Base-by-base conservation (phyloP, 2,888 invertebrate genomes). In the Eupithecia inturbata region DNA sequence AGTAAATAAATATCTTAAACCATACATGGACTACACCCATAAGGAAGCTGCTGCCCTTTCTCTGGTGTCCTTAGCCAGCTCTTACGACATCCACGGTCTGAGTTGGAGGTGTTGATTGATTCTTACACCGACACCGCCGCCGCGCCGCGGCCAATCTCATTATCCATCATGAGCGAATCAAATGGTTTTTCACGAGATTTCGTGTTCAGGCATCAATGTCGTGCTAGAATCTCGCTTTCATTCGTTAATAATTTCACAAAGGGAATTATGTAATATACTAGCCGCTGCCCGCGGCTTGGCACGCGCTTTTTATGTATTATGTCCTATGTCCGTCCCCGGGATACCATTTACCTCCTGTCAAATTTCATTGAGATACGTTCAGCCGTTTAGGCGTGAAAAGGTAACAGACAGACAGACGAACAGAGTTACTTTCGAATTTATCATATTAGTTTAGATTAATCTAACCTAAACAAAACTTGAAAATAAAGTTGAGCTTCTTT, bases 161-260 rank as follows among this genome's bases (percentile, higher is more conserved):
- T 10, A 49, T 7, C 81, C 80, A 81, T 82, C 84, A 84, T 85
- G 84, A 86, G 82, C 84, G 83, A 71, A 83, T 81, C 84, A 81
- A 85, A 88, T 86, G 33, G 9, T 22, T 66, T 66, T 66, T 4
- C 64, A 66, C 64, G 83, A 57, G 64, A 70, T 39, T 72, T 73
- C 78, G 79, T 78, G 79, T 39, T 22, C 12, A 66, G 5, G 16
- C 16, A 22, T 22, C 36, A 36, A 33, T 33, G 26, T 66, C 33
- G 33, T 63, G n/a, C n/a, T 3, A 19, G 3, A n/a, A 49, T 49
- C 14, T 62, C 7, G 60, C 16, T 31, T 31, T 62, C 12, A 22
- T 53, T 22, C 53, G 10, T 53, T 22, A 22, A 6, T 12, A 3
- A 53, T 53, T 22, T 22, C 53, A 22, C 1, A 49, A 53, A 10